Conservation (phyloP, 2,888 invertebrate genomes). For the Criorhina ranunculi region DNA sequence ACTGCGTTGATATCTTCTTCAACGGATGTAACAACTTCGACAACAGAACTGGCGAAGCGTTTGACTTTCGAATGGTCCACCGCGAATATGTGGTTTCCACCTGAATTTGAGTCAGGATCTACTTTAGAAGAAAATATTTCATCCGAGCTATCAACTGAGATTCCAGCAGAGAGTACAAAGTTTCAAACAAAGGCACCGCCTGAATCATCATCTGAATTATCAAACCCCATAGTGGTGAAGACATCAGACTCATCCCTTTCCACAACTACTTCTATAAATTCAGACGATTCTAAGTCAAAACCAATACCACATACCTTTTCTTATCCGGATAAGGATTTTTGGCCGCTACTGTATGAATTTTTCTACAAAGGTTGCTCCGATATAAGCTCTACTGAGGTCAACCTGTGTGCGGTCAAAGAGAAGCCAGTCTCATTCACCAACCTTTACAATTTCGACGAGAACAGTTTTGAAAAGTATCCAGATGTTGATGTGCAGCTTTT, state of each 20-base stretch:
- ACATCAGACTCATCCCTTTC: not conserved
- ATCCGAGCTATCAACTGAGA: not conserved
- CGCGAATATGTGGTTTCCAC: not conserved
- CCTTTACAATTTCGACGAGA: slow-evolving; percentile 46
- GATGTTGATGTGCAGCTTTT: slow-evolving; percentile 71
- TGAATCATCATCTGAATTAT: not conserved
- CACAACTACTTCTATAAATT: not conserved
- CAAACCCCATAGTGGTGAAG: not conserved
- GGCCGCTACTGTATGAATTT: slow-evolving; percentile 51
- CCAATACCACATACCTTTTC: not conserved
- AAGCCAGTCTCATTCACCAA: slow-evolving; percentile 37
- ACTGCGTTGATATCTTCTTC: slow-evolving; percentile 35
- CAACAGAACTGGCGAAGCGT: slow-evolving; percentile 22
- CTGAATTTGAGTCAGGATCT: slow-evolving; percentile 4
- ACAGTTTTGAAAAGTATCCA: slow-evolving; percentile 59
- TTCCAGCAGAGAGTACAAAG: not conserved
- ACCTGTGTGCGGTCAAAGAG: slow-evolving; percentile 18
- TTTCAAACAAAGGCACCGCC: not conserved
- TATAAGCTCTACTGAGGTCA: slow-evolving; percentile 5
- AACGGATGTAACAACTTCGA: no score
- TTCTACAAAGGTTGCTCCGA: slow-evolving; percentile 60
- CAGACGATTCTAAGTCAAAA: not conserved
- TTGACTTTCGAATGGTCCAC: slow-evolving; percentile 19
- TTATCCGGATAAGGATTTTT: slow-evolving; percentile 39
- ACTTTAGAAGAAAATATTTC: not conserved